phyloP scores from a whole-genome alignment of 1,140 invertebrate species.

The Psilanteris sp. region DNA sequence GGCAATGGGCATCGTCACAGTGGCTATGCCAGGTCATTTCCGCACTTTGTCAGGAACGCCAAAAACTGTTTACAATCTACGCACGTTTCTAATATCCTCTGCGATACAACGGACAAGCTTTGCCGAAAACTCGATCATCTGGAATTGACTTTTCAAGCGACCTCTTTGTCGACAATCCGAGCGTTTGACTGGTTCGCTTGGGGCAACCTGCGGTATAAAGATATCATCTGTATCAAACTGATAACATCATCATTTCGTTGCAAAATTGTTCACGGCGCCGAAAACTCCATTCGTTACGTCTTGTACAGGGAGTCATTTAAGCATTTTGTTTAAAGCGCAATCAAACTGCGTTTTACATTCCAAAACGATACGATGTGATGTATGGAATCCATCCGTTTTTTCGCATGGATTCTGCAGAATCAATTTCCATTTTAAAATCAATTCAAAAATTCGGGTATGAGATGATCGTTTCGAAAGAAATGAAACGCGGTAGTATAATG shows the following conservation, averaged over 20 bases:
- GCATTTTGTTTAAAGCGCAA: slow-evolving; percentile 14
- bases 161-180: slow-evolving; percentile 26
- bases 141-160: slow-evolving; percentile 47
- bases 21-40: slow-evolving; percentile 35
- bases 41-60: slow-evolving; percentile 31
- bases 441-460: too few species aligned
- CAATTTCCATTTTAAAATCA: too few species aligned
- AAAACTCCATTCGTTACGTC: slow-evolving; percentile 11
- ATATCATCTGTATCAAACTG: slow-evolving; percentile 45
- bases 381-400: too few species aligned
- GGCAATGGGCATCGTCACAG: neutral
- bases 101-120: slow-evolving; percentile 40
- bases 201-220: slow-evolving; percentile 42
- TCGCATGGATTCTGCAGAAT: too few species aligned
- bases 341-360: slow-evolving; percentile 2
- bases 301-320: neutral
- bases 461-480: too few species aligned
- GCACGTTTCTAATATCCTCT: slow-evolving; percentile 74
- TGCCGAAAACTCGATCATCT: slow-evolving; percentile 57
- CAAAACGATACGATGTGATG: neutral
- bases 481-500: too few species aligned
- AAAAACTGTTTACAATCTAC: slow-evolving; percentile 56
- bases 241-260: slow-evolving; percentile 49
- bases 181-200: slow-evolving; percentile 35
- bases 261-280: slow-evolving; percentile 5